These are phyloP conservation scores for Drosophila sp. DNA, from an alignment of 1,140 invertebrate genomes.

Conservation along the genomic window DNA sequence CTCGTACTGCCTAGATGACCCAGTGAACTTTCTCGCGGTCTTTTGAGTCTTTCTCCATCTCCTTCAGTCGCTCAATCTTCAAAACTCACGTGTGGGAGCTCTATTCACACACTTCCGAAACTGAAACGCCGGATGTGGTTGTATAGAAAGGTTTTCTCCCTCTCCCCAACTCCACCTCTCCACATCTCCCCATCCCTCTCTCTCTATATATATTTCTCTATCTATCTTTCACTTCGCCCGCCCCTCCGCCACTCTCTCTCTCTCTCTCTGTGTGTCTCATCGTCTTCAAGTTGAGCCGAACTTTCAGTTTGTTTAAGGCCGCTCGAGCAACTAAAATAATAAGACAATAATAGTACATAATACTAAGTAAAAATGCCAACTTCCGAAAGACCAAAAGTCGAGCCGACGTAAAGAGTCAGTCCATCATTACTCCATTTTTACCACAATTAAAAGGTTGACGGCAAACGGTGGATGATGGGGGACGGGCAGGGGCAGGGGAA, in stretches of 20 bases:
- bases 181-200: background rate
- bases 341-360: slow-evolving; percentile 58
- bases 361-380: slow-evolving; percentile 57
- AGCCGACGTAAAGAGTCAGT: slow-evolving; percentile 13
- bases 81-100: slow-evolving; percentile 54
- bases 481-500: background rate
- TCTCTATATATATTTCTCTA: background rate
- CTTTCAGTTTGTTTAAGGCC: slow-evolving; percentile 57
- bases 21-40: slow-evolving; percentile 62
- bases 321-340: slow-evolving; percentile 46
- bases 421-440: slow-evolving; percentile 51
- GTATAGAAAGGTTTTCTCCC: slow-evolving; percentile 45
- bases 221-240: background rate
- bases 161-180: background rate
- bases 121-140: slow-evolving; percentile 62
- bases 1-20: slow-evolving; percentile 30
- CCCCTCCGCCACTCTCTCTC: background rate
- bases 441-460: slow-evolving; percentile 40
- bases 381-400: slow-evolving; percentile 44
- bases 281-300: slow-evolving; percentile 16
- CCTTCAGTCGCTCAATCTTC: slow-evolving; percentile 13
- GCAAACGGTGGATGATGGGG: background rate
- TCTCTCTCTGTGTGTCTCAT: background rate
- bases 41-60: slow-evolving; percentile 18
- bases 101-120: slow-evolving; percentile 37